Conservation (phyloP, 2,797 vertebrate species). For the Trachops cirrhosus region DNA sequence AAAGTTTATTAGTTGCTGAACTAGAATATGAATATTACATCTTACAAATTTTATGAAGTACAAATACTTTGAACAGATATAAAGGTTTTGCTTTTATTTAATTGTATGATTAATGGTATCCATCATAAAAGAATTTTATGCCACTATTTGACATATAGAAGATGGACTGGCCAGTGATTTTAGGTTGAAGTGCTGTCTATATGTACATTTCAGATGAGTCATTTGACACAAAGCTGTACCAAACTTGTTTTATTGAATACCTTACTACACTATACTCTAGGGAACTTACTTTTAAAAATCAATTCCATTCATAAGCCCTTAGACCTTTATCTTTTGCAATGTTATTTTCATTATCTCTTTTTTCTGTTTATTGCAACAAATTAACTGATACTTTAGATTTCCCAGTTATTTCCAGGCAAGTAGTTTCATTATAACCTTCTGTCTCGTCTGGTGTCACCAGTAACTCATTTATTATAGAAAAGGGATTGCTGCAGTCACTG, state of each 20-base stretch:
- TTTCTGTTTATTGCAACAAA: slow-evolving; percentile 9
- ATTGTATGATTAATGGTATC: background rate
- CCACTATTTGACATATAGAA: background rate
- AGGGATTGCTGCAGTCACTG: slow-evolving; percentile 56
- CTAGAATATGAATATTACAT: slow-evolving; percentile 39
- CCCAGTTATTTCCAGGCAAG: background rate
- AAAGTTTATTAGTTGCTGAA: background rate
- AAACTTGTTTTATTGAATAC: background rate
- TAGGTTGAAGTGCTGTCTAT: slow-evolving; percentile 36
- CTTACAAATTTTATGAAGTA: slow-evolving; percentile 38
- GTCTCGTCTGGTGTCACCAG: slow-evolving; percentile 39
- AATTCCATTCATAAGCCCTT: background rate
- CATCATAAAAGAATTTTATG: slow-evolving; percentile 19
- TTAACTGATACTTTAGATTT: slow-evolving; percentile 1
- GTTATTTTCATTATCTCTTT: background rate
- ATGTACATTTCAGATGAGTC: background rate
- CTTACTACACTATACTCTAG: background rate
- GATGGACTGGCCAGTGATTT: background rate
- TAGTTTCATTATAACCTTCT: slow-evolving; percentile 17
- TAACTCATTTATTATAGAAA: slow-evolving; percentile 70
- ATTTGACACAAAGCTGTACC: background rate
- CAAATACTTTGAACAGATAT: background rate
- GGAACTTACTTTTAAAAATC: slow-evolving; percentile 5
- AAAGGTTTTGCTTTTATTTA: slow-evolving; percentile 30
- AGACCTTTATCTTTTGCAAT: background rate